Conservation (phyloP, 2,113 vertebrate species). For the Pluvianellus socialis region DNA sequence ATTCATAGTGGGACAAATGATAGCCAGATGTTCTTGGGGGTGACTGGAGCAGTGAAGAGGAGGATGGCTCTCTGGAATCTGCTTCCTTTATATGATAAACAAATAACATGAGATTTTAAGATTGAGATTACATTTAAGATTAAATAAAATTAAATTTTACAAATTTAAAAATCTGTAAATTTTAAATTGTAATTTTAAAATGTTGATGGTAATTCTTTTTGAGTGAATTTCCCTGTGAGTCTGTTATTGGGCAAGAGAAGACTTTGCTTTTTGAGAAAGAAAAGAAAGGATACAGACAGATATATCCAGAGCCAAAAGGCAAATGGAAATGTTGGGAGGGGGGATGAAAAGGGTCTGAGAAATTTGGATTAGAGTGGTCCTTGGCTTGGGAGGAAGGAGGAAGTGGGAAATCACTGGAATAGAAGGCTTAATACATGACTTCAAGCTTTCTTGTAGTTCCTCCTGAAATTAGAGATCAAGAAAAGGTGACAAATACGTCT, state of each 20-base stretch:
- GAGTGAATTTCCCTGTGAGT: neutral
- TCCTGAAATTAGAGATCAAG: slow-evolving; percentile 84
- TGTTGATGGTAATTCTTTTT: neutral
- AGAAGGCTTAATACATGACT: neutral
- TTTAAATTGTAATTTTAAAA: neutral
- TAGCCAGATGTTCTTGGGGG: neutral
- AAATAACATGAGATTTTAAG: neutral
- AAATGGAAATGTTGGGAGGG: neutral
- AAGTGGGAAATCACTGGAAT: neutral
- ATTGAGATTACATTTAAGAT: neutral
- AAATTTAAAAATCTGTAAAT: no score
- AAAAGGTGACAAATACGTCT: slow-evolving; percentile 81
- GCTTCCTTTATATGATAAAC: neutral
- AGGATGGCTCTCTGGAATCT: neutral
- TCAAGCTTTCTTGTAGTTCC: slow-evolving; percentile 79
- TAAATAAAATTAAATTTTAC: neutral
- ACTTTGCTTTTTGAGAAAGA: neutral
- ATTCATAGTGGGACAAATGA: neutral
- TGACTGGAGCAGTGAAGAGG: neutral
- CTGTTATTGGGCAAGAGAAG: neutral
- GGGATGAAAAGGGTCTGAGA: neutral
- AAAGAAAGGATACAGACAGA: neutral
- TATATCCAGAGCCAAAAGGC: neutral
- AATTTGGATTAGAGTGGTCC: neutral
- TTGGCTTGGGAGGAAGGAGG: neutral